These are phyloP conservation scores for Zosterops borbonicus DNA, from an alignment of 2,113 vertebrate genomes.

Conservation along the genomic window DNA sequence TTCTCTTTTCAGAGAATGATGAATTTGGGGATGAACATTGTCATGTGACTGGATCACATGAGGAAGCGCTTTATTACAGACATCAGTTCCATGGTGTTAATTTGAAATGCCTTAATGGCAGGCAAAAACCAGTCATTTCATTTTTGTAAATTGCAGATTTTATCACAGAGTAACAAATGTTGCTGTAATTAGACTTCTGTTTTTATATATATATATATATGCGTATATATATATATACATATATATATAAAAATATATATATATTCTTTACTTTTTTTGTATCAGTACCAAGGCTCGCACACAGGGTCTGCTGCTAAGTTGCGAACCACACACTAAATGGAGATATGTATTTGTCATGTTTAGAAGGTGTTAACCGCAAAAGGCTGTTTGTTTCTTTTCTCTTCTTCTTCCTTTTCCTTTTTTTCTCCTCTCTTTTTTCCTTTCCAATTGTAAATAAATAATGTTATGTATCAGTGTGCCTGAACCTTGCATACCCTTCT, in stretches of 20 bases:
- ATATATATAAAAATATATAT: constrained; percentile 77
- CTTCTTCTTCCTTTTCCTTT: constrained; percentile 52
- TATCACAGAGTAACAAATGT: constrained; percentile 89
- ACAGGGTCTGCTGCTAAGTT: constrained; percentile 83
- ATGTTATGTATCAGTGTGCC: constrained; percentile 89
- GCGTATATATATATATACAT: constrained; percentile 62
- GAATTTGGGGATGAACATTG: constrained; percentile 84
- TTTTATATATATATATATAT: constrained; percentile 79
- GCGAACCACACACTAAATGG: constrained; percentile 80
- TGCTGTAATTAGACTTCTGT: constrained; percentile 87
- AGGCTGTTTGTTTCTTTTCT: constrained; percentile 73
- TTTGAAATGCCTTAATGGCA: constrained; percentile 96
- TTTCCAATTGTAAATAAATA: constrained; percentile 83
- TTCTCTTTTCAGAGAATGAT: constrained; percentile 84
- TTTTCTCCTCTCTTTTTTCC: constrained; percentile 51
- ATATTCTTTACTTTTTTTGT: constrained; percentile 86
- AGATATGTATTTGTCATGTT: constrained; percentile 78
- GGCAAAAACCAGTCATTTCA: constrained; percentile 90
- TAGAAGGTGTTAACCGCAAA: constrained; percentile 74
- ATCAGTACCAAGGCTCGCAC: constrained; percentile 84
- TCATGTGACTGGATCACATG: constrained; percentile 93
- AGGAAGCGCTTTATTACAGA: constrained; percentile 88
- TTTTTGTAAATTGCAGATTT: constrained; percentile 93
- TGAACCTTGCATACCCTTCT: constrained; percentile 89
- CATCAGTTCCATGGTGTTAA: constrained; percentile 99